Conservation (phyloP, 1,140 invertebrate genomes). For the Aphaenogaster rudis region DNA sequence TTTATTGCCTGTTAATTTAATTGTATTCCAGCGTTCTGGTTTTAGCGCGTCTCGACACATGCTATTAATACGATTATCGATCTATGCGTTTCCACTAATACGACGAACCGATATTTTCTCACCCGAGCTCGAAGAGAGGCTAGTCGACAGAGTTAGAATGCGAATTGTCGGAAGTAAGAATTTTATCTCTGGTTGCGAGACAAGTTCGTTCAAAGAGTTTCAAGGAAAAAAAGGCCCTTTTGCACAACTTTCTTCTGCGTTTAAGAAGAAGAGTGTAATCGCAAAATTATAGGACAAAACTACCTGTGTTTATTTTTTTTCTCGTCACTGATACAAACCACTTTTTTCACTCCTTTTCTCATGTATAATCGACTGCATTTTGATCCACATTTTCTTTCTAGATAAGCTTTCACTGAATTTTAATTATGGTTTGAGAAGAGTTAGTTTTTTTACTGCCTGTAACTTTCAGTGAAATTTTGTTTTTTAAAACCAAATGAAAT, state of each 20-base stretch:
- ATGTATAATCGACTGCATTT: background rate
- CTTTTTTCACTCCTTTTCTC: background rate
- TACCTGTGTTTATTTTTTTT: no score
- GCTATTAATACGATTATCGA: background rate
- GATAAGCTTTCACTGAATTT: background rate
- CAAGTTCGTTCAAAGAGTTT: background rate
- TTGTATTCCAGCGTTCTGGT: background rate
- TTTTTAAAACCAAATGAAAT: background rate
- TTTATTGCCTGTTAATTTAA: background rate
- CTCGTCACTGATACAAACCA: no score
- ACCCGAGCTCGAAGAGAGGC: background rate
- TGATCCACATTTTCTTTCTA: background rate
- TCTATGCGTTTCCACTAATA: background rate
- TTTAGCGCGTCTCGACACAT: background rate
- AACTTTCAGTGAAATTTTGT: background rate
- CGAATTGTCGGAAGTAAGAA: conserved; percentile 9
- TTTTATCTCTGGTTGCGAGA: background rate
- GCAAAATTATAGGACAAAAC: no score
- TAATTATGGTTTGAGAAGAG: background rate
- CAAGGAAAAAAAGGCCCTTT: background rate
- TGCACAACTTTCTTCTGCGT: background rate
- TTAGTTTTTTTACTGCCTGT: background rate
- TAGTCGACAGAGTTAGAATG: background rate
- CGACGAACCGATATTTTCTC: background rate
- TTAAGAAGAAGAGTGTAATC: no score